Evolutionary conservation across 2,113 vertebrate species (phyloP).

Genomic region (Pseudorectes ferrugineus): DNA sequence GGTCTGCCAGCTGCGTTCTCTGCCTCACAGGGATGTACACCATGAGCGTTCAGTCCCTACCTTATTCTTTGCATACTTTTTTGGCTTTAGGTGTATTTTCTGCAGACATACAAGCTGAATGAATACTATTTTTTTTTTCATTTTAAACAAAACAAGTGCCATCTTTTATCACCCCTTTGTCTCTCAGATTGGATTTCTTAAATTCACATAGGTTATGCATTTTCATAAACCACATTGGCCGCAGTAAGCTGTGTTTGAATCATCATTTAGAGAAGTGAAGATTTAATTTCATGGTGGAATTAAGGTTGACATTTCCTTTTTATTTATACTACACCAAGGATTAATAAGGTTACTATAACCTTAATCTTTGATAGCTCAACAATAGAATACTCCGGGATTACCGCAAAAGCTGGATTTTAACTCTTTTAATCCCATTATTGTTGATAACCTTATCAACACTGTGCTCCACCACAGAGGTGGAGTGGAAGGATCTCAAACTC

Average conservation of each 20-base stretch:
- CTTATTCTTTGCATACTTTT: not conserved
- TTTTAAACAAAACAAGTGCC: not conserved
- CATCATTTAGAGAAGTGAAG: slow-evolving; percentile 45
- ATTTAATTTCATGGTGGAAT: slow-evolving; percentile 66
- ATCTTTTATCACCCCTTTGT: not conserved
- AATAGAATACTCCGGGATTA: slow-evolving; percentile 31
- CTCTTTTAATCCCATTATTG: slow-evolving; percentile 68
- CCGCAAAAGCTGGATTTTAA: slow-evolving; percentile 66
- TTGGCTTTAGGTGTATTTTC: not conserved
- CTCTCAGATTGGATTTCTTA: not conserved
- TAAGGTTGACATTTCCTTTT: slow-evolving; percentile 67
- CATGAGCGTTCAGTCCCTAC: not conserved
- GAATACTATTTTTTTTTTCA: not conserved
- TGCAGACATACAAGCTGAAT: not conserved
- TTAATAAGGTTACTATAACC: slow-evolving; percentile 72
- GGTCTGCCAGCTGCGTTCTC: not conserved
- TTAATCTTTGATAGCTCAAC: slow-evolving; percentile 65
- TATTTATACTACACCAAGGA: slow-evolving; percentile 60
- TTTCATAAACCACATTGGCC: not conserved
- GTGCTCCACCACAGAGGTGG: not conserved
- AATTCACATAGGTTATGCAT: not conserved
- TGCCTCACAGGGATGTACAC: not conserved
- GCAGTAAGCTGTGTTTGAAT: slow-evolving; percentile 38
- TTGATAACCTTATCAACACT: slow-evolving; percentile 16
- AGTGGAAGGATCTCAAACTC: not conserved